Base-by-base conservation (phyloP, 2,797 vertebrate genomes). In the Coracias cyanogaster region DNA sequence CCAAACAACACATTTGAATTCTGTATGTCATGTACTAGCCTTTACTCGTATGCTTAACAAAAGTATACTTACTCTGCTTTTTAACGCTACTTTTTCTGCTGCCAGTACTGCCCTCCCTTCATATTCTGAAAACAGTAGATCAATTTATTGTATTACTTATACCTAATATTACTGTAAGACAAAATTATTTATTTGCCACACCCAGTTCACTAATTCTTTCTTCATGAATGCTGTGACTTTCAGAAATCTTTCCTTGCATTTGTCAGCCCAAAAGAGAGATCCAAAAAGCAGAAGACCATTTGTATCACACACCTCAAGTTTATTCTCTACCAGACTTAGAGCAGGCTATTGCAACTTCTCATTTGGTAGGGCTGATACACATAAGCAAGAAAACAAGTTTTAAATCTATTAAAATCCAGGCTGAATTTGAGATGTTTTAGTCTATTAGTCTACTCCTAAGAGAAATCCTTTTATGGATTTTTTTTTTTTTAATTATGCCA, bases 1-100 rank as follows among this genome's bases (percentile, higher is more conserved):
- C 26, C 61, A 82, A 69, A 78, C 58, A 55, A 24, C 31, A 22
- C n/a, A 57, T 54, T 64, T 66, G 48, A n/a, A 82, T 87, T 87
- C 85, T 57, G 7, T 54, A 39, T 86, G 43, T 62, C 71, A 55
- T 3, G 29, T 48, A 83, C 4, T 7, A 86, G 93, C 73, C 58
- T n/a, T 93, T 93, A 90, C 45, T 90, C 1, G 0, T 64, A 29
- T 26, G 65, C 62, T 66, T 88, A 94, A 86, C 46, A 91, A 39
- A 89, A 85, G 39, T 41, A 62, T 26, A 87, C 46, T 88, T 94
- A 39, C n/a, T 89, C 69, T 72, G 69, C 66, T 88, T 85, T 88
- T 82, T 71, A 96, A 62, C 78, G 48, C 20, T 93, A 49, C 16
- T 66, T 83, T 74, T 87, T 61, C 51, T 91, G 37, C 54, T 86